Evolutionary conservation across 2,113 vertebrate genomes (phyloP).

Genomic region (Macrotus californicus): DNA sequence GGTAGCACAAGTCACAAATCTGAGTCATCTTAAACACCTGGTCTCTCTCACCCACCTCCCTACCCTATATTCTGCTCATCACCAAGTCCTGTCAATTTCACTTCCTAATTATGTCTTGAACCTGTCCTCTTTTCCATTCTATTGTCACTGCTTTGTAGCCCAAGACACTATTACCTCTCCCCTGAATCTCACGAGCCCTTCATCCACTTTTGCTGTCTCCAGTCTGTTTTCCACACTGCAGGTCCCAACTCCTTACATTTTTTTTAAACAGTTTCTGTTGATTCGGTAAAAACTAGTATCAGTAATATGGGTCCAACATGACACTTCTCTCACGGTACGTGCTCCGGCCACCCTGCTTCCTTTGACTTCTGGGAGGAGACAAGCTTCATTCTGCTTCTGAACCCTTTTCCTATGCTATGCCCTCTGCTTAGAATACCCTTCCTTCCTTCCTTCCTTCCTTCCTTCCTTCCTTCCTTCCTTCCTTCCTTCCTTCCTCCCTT

Average conservation of each 20-base stretch:
- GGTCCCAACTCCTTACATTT: not conserved
- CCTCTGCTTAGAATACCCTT: not conserved
- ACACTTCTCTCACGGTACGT: not conserved
- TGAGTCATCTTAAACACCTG: not conserved
- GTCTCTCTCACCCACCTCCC: not conserved
- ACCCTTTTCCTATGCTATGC: not conserved
- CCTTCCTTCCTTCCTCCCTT: not conserved
- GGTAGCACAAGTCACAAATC: not conserved
- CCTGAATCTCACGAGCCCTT: not conserved
- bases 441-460: not conserved
- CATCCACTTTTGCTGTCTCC: not conserved
- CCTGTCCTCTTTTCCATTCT: not conserved
- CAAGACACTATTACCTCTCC: not conserved
- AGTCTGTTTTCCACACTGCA: not conserved
- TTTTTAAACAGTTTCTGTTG: not conserved
- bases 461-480: too few species aligned
- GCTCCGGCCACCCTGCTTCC: not conserved
- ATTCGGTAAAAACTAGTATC: slow-evolving; percentile 10
- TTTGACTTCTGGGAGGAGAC: not conserved
- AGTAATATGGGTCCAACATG: not conserved
- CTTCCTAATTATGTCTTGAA: not conserved
- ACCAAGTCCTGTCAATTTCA: not conserved
- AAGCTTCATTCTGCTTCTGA: not conserved
- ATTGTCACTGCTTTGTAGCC: not conserved
- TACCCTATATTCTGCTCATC: not conserved